These are phyloP conservation scores for Melinaea menophilus DNA, from an alignment of 2,888 invertebrate genomes.

Conservation along the genomic window DNA sequence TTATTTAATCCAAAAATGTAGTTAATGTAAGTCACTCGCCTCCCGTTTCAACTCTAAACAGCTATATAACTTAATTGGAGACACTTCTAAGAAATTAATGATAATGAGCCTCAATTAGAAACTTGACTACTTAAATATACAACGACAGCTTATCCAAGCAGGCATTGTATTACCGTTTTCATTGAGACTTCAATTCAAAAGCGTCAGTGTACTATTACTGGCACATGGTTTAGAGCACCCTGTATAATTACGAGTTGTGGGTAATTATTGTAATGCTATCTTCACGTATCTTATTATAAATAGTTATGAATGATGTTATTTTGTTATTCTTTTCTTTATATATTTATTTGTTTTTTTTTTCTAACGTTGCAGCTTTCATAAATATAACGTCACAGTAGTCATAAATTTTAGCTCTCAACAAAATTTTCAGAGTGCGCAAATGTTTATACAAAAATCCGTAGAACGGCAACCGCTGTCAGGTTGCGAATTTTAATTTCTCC, in stretches of 20 bases:
- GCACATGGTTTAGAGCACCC: no score
- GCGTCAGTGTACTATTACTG: not conserved
- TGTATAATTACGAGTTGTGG: no score
- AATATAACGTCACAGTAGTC: slow-evolving; percentile 4
- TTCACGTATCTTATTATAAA: no score
- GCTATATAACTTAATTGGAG: slow-evolving; percentile 29
- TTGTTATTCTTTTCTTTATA: no score
- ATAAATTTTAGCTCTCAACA: slow-evolving; percentile 6
- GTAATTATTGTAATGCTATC: no score
- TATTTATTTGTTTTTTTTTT: no score
- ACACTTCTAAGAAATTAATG: slow-evolving; percentile 39
- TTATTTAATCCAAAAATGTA: slow-evolving; percentile 36
- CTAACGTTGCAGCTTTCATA: not conserved
- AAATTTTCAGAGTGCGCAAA: slow-evolving; percentile 2
- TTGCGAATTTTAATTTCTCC: slow-evolving; percentile 51
- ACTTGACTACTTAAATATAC: slow-evolving; percentile 25
- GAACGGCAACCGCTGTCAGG: slow-evolving; percentile 18
- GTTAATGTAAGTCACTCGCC: slow-evolving; percentile 21
- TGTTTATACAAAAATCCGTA: slow-evolving; percentile 13
- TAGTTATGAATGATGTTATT: no score
- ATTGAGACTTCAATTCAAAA: slow-evolving; percentile 7
- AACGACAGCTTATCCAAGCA: slow-evolving; percentile 12
- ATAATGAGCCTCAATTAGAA: slow-evolving; percentile 36
- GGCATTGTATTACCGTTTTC: slow-evolving; percentile 23
- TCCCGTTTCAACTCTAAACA: slow-evolving; percentile 10